Percentiles rank a stretch among this genome's conserved stretches.
Conservation (phyloP, 2,888 invertebrate species). For the Argyresthia goedartella region DNA sequence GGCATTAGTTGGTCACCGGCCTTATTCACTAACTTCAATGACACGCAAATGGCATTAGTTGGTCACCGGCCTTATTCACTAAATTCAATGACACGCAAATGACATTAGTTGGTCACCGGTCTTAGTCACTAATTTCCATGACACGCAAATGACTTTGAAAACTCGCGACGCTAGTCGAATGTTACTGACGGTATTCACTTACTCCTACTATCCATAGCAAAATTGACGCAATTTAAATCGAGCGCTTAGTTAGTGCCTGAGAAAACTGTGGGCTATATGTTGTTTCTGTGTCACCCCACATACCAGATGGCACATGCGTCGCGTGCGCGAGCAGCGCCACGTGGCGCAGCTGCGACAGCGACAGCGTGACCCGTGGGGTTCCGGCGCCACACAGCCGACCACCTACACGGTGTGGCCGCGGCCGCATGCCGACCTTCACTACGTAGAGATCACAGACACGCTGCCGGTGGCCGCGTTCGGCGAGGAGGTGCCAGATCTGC, state of each 20-base stretch:
- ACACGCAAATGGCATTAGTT: too few relatives aligned
- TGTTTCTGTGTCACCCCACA: too few relatives aligned
- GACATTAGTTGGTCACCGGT: too few relatives aligned
- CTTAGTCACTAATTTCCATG: too few relatives aligned
- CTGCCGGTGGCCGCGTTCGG: conserved; percentile 91
- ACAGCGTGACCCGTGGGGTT: conserved; percentile 59
- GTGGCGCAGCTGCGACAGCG: conserved; percentile 84
- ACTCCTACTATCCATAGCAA: background rate
- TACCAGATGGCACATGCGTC: conserved; percentile 89
- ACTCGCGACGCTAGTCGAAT: too few relatives aligned
- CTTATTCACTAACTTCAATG: too few relatives aligned
- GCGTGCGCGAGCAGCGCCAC: conserved; percentile 88
- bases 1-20: too few relatives aligned
- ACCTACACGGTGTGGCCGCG: conserved; percentile 79
- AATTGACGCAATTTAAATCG: background rate
- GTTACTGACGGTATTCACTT: background rate
- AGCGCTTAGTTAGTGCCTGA: background rate
- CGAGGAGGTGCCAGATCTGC: conserved; percentile 77
- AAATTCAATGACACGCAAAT: too few relatives aligned
- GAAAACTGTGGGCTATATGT: too few relatives aligned
- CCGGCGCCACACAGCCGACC: conserved; percentile 33
- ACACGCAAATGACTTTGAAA: too few relatives aligned
- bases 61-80: too few relatives aligned
- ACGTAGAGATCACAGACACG: conserved; percentile 80
- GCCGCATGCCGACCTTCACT: conserved; percentile 77